Evolutionary conservation across 2,113 vertebrate genomes (phyloP).

Genomic region (Trinectes maculatus): DNA sequence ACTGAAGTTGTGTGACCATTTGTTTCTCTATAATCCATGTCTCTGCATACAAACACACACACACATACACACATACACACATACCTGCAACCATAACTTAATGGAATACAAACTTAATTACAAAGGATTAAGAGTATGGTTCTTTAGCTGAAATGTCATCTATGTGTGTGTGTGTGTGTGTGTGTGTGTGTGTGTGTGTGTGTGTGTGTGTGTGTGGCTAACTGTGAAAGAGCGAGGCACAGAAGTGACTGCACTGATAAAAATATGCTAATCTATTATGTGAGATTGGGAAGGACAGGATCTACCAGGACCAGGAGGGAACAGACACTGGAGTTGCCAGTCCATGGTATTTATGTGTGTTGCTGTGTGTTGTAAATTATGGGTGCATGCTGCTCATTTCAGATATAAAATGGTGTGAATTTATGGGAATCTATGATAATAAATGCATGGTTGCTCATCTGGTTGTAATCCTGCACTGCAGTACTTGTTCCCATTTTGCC

Average conservation of each 20-base stretch:
- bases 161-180: not conserved
- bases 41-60: not conserved
- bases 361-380: constrained; percentile 6
- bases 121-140: constrained; percentile 17
- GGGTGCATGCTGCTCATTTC: constrained; percentile 50
- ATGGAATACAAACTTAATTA: not conserved
- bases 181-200: constrained; percentile 5
- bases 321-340: constrained; percentile 13
- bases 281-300: constrained; percentile 39
- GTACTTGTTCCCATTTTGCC: constrained; percentile 21
- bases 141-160: not conserved
- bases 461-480: constrained; percentile 33
- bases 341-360: constrained; percentile 31
- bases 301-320: constrained; percentile 25
- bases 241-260: constrained; percentile 16
- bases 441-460: constrained; percentile 40
- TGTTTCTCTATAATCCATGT: constrained; percentile 8
- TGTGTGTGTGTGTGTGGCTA: constrained; percentile 1
- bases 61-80: not conserved
- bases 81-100: not conserved
- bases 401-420: constrained; percentile 49
- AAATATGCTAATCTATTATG: constrained; percentile 54
- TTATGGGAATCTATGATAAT: constrained; percentile 63
- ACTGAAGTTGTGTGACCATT: constrained; percentile 30
- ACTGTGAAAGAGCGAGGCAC: constrained; percentile 3